A percentile compares a stretch with the other conserved stretches of the same genome.
These are phyloP conservation scores for Phyllotreta striolata DNA, from an alignment of 2,888 invertebrate species.

Conservation along the genomic window DNA sequence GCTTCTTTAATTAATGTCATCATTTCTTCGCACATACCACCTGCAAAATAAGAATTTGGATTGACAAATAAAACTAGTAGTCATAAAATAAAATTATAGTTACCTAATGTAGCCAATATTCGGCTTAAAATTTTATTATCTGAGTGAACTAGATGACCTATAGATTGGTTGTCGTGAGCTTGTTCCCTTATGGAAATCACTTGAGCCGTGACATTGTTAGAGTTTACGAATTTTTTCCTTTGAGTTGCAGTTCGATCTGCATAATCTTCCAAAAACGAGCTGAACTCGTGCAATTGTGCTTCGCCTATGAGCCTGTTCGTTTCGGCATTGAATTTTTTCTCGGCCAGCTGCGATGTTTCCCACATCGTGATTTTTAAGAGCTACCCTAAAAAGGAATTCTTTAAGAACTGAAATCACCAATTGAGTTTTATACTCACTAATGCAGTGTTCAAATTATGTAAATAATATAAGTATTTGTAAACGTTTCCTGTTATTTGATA, in stretches of 20 bases:
- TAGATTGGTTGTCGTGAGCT: constrained; percentile 67
- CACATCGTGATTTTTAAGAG: constrained; percentile 50
- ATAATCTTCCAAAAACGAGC: constrained; percentile 64
- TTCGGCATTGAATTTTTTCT: constrained; percentile 59
- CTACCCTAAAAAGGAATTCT: background rate
- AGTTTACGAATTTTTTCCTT: constrained; percentile 53
- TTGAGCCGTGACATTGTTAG: constrained; percentile 44
- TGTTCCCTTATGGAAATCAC: constrained; percentile 47
- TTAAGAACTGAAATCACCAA: background rate
- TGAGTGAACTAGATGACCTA: constrained; percentile 78
- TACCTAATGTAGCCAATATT: constrained; percentile 76
- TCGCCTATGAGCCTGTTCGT: constrained; percentile 64
- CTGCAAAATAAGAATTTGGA: constrained; percentile 11
- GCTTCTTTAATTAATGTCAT: constrained; percentile 73
- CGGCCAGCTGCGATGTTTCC: constrained; percentile 54
- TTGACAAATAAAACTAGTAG: too few species aligned
- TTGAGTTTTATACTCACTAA: too few species aligned
- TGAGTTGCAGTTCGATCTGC: constrained; percentile 54
- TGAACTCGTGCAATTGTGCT: constrained; percentile 64
- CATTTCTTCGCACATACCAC: constrained; percentile 81
- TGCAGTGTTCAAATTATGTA: background rate
- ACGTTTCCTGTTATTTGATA: constrained; percentile 5
- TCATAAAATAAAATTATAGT: too few species aligned
- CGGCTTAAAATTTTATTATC: constrained; percentile 84
- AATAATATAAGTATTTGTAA: background rate